Conservation (phyloP, 53 echinoderm and acorn worm species). For the Holothuria leucospilota region DNA sequence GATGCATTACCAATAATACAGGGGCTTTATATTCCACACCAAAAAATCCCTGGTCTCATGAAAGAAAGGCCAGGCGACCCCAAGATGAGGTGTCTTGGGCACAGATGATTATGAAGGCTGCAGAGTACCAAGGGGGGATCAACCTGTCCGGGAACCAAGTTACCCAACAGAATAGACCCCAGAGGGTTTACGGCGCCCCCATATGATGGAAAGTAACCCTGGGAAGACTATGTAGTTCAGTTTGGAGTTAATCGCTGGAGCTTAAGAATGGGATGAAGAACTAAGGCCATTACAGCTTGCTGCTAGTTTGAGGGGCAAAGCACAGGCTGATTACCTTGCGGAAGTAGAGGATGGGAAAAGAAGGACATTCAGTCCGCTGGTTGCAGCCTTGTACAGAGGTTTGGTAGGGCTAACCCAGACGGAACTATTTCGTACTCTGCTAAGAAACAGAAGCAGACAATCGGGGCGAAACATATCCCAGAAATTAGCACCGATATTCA, state of each 20-base stretch:
- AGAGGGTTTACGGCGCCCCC: background rate
- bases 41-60: no score
- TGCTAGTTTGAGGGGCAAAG: conserved; percentile 62
- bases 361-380: no score
- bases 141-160: no score
- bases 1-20: no score
- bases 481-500: conserved; percentile 48
- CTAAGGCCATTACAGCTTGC: conserved; percentile 60
- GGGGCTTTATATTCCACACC: no score
- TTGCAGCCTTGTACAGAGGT: conserved; percentile 42
- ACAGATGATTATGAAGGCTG: no score
- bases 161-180: no score
- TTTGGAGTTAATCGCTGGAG: conserved; percentile 66
- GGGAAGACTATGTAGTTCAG: conserved; percentile 68
- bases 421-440: conserved; percentile 50
- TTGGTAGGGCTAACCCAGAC: conserved; percentile 55
- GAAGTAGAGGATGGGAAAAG: conserved; percentile 44
- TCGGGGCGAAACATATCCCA: conserved; percentile 50
- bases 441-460: conserved; percentile 27
- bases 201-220: conserved; percentile 60
- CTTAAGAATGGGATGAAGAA: conserved; percentile 63
- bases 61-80: no score
- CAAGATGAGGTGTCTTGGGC: no score
- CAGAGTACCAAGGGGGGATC: no score
- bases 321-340: conserved; percentile 58